phyloP scores from a whole-genome alignment of 2,797 vertebrate genomes.

The Sebastes flavidus region DNA sequence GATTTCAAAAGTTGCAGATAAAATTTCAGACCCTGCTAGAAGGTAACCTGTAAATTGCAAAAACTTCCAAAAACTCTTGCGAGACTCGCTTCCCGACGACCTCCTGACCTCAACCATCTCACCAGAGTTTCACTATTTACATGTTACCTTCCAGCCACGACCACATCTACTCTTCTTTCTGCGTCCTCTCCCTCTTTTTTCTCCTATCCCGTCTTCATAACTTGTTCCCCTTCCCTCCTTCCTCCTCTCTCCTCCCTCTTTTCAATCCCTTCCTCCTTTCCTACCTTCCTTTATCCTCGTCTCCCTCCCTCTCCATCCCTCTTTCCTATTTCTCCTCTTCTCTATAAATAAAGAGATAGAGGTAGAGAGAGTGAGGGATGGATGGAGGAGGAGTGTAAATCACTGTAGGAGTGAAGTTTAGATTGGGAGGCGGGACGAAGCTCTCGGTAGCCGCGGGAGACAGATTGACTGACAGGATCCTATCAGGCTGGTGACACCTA shows the following conservation, averaged over 20 bases:
- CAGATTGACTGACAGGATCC: slow-evolving; percentile 46
- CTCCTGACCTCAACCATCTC: too few relatives aligned
- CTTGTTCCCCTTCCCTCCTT: background rate
- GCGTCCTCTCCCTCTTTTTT: background rate
- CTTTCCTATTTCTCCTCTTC: background rate
- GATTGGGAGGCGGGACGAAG: slow-evolving; percentile 27
- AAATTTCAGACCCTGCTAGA: too few relatives aligned
- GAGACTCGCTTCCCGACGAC: too few relatives aligned
- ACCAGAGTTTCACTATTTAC: too few relatives aligned
- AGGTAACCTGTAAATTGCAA: too few relatives aligned
- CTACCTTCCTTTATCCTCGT: background rate
- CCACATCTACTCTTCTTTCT: background rate
- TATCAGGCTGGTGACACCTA: slow-evolving; percentile 26
- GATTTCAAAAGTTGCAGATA: too few relatives aligned
- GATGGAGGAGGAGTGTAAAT: slow-evolving; percentile 1
- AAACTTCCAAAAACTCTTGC: too few relatives aligned
- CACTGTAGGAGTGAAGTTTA: slow-evolving; percentile 17
- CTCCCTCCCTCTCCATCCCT: background rate
- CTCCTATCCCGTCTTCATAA: background rate
- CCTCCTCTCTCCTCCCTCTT: background rate
- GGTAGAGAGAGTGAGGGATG: background rate
- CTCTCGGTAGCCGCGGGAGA: background rate
- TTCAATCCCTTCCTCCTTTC: background rate
- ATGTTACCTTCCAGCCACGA: too few relatives aligned
- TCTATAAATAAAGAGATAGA: background rate